These are phyloP conservation scores for Standfussiana lucernea DNA, from an alignment of 2,888 invertebrate species.

Conservation along the genomic window DNA sequence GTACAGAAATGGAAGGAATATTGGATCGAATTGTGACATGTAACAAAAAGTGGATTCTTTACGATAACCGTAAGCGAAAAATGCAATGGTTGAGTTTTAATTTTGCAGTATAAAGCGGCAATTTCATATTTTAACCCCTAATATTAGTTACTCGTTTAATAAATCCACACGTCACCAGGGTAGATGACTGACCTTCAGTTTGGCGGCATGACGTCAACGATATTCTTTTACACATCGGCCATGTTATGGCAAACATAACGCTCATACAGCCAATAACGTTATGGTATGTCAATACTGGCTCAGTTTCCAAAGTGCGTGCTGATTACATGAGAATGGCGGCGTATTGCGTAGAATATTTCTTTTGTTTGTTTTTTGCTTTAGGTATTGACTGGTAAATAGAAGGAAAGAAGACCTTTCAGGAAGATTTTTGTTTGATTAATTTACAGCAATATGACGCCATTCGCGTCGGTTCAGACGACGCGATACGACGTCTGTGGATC, in stretches of 20 bases:
- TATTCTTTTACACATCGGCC: slow-evolving; percentile 50
- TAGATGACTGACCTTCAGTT: slow-evolving; percentile 42
- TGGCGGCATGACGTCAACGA: slow-evolving; percentile 56
- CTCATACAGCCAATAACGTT: slow-evolving; percentile 56
- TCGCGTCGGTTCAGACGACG: neutral
- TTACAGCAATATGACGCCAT: neutral
- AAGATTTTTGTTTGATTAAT: neutral
- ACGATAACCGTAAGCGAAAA: too few species aligned
- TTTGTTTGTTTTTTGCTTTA: neutral
- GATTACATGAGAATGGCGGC: slow-evolving; percentile 35
- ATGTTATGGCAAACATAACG: slow-evolving; percentile 53
- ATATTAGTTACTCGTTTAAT: neutral
- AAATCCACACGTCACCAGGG: slow-evolving; percentile 14
- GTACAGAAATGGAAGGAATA: too few species aligned
- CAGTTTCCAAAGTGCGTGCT: slow-evolving; percentile 49
- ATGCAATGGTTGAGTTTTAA: too few species aligned
- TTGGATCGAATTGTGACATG: too few species aligned
- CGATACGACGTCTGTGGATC: neutral
- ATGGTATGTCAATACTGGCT: slow-evolving; percentile 55
- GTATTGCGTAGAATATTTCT: neutral
- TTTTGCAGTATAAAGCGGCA: too few species aligned
- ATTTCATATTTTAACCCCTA: too few species aligned
- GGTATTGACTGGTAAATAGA: neutral
- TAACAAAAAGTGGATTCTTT: too few species aligned
- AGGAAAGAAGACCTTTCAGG: neutral